These are phyloP conservation scores for Scleropages formosus DNA, from an alignment of 2,797 vertebrate genomes.

Conservation along the genomic window DNA sequence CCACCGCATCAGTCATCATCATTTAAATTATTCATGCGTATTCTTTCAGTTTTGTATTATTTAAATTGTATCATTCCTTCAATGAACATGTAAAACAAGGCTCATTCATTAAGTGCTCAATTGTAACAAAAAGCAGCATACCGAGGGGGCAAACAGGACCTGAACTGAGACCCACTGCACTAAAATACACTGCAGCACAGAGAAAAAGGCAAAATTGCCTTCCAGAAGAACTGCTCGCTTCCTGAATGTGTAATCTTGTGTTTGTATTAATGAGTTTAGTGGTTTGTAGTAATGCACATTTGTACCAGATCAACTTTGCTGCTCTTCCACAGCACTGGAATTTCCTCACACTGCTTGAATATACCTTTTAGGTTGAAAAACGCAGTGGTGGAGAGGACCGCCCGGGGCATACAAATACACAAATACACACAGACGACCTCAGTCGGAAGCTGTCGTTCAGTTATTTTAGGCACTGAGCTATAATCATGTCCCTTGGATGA, in stretches of 20 bases:
- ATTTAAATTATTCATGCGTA: too few species aligned
- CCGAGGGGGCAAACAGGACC: too few species aligned
- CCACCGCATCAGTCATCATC: too few species aligned
- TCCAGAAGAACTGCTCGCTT: too few species aligned
- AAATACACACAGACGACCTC: not conserved
- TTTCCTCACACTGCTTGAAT: slow-evolving; percentile 82
- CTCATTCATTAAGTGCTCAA: too few species aligned
- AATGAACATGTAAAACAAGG: too few species aligned
- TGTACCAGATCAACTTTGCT: slow-evolving; percentile 87
- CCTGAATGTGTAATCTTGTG: not conserved
- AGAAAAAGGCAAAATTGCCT: too few species aligned
- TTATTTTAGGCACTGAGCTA: not conserved
- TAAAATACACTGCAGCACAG: too few species aligned
- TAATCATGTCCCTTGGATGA: not conserved
- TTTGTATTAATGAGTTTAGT: not conserved
- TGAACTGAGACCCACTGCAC: too few species aligned
- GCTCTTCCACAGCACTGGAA: slow-evolving; percentile 78
- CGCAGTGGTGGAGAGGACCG: slow-evolving; percentile 80
- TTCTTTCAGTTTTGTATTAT: too few species aligned
- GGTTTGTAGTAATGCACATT: not conserved
- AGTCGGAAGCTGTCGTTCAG: not conserved
- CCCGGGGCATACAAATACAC: slow-evolving; percentile 66
- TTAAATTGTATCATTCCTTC: too few species aligned
- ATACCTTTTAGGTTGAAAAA: slow-evolving; percentile 91
- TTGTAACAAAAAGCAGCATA: too few species aligned